Evolutionary conservation across 1,140 invertebrate genomes (phyloP).

Genomic region (Tetramorium parvispinum): DNA sequence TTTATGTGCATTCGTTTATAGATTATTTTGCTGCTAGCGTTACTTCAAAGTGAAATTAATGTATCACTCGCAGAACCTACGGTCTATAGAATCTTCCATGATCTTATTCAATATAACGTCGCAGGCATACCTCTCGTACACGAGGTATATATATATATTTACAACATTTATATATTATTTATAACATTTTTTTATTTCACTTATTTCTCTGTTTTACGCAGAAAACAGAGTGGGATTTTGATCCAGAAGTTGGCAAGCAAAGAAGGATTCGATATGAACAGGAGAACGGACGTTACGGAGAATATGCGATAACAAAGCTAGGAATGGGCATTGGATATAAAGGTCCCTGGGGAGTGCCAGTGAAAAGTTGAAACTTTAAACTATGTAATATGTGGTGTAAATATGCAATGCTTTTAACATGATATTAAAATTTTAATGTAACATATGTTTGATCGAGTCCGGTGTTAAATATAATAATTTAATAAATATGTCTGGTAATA

Average conservation of each 20-base stretch:
- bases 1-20: background rate
- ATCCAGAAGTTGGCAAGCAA: conserved; percentile 79
- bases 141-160: conserved; percentile 61
- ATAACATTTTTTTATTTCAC: conserved; percentile 12
- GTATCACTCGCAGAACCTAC: conserved; percentile 58
- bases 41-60: conserved; percentile 25
- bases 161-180: background rate
- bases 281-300: conserved; percentile 78
- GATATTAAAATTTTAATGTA: background rate
- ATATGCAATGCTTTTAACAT: background rate
- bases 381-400: background rate
- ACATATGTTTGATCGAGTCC: background rate
- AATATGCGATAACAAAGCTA: conserved; percentile 68
- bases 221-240: conserved; percentile 81
- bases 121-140: conserved; percentile 78
- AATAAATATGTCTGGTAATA: no score
- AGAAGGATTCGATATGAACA: conserved; percentile 76
- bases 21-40: background rate
- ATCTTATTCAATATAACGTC: conserved; percentile 79
- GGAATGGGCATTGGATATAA: conserved; percentile 73
- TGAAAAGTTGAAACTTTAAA: background rate
- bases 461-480: no score
- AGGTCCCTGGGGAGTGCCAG: conserved; percentile 62
- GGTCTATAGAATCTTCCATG: conserved; percentile 72
- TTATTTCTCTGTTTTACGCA: conserved; percentile 47